phyloP scores from a whole-genome alignment of 2,797 vertebrate species.

The Manis crassicaudata region DNA sequence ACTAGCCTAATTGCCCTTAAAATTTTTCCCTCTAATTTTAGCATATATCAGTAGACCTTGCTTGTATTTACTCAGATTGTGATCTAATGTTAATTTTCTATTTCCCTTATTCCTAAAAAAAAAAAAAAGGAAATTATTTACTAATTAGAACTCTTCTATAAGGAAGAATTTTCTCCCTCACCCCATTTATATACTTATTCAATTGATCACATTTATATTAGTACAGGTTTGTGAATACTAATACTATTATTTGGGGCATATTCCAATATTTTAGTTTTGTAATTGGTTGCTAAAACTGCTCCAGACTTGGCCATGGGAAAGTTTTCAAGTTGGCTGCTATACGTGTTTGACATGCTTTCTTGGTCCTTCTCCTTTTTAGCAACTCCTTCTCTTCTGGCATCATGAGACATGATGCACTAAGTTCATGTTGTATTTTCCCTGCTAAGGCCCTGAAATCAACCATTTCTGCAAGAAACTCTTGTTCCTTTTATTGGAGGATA shows the following conservation, averaged over 20 bases:
- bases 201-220: not conserved
- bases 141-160: not conserved
- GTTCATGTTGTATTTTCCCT: not conserved
- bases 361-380: not conserved
- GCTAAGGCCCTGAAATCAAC: not conserved
- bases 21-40: not conserved
- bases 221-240: not conserved
- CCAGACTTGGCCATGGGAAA: not conserved
- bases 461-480: not conserved
- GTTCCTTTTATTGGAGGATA: not conserved
- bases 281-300: not conserved
- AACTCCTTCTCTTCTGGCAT: not conserved
- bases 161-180: not conserved
- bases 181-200: not conserved
- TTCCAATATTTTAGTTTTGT: not conserved
- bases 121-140: not conserved
- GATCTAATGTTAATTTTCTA: not conserved
- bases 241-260: not conserved
- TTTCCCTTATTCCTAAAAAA: not conserved
- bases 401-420: not conserved
- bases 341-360: not conserved
- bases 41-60: not conserved
- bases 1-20: not conserved
- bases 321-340: not conserved
- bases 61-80: not conserved